phyloP scores from a whole-genome alignment of 2,113 vertebrate genomes.

The Pica pica region DNA sequence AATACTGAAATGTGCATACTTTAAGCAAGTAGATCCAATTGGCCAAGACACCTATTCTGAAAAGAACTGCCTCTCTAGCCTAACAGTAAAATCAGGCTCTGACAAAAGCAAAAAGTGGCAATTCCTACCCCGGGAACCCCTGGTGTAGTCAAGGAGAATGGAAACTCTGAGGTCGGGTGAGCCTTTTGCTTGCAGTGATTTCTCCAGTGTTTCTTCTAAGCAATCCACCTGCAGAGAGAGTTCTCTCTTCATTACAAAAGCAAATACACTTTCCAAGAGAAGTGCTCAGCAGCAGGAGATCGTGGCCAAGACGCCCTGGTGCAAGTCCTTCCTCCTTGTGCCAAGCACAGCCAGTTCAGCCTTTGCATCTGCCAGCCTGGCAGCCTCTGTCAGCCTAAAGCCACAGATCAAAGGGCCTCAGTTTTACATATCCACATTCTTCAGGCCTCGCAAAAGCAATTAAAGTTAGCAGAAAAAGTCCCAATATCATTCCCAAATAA shows the following conservation, averaged over 20 bases:
- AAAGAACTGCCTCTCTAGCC: not conserved
- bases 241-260: not conserved
- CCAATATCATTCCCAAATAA: not conserved
- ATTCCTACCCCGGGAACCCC: conserved; percentile 87
- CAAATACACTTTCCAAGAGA: not conserved
- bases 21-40: not conserved
- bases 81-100: not conserved
- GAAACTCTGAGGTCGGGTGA: conserved; percentile 82
- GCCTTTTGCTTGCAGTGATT: conserved; percentile 67
- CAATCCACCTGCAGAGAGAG: conserved; percentile 83
- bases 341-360: not conserved
- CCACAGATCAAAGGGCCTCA: not conserved
- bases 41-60: not conserved
- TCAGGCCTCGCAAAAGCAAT: not conserved
- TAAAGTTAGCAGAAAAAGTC: not conserved
- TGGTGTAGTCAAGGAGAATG: conserved; percentile 88
- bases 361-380: not conserved
- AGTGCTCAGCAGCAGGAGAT: not conserved
- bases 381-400: not conserved
- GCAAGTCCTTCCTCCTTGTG: not conserved
- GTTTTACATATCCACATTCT: not conserved
- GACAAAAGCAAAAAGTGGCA: fast-evolving
- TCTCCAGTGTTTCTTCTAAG: conserved; percentile 83
- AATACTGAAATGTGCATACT: not conserved
- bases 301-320: not conserved